Base-by-base conservation (phyloP, 2,888 invertebrate genomes). In the Alloplasta piceator region DNA sequence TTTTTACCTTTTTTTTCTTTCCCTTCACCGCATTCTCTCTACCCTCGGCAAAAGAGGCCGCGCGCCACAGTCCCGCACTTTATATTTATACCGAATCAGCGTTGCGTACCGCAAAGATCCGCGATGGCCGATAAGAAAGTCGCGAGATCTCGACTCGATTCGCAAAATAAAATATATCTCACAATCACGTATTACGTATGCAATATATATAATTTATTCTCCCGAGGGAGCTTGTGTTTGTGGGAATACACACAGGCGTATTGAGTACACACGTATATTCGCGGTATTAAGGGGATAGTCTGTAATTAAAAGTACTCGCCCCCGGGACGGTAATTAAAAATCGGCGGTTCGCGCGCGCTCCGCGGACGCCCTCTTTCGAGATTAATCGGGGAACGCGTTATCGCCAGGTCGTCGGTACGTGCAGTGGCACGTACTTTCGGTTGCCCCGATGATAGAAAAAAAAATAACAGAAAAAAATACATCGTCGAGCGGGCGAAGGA, bases 381-480 rank as follows among this genome's bases (percentile, higher is more conserved):
- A 82, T 82, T 82, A 82, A 82, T 82, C 82, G 75, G 58, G 63
- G 82, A 75, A 67, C 75, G 78, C 82, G 75, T 82, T 82, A 82
- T 82, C 82, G 74, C 75, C 60, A 46, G 72, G 66, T 74, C 61
- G 74, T 75, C 81, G 74, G 70, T 81, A 78, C 78, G 75, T 82
- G 82, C 82, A 56, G 71, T 68, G 71, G 82, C 82, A 82, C 78
- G 78, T 81, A 81, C 70, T 61, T 76, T 67, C 67, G 61, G 71
- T 78, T 78, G 81, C 39, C 48, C 56, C 61, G 61, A 52, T 50
- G 74, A 75, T 78, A 63, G 78, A 70, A 67, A 75, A 55, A 63
- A 52, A 50, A 7, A 58, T 38, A 39, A 58, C 66, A 70, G 58
- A 50, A 58, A 48, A 55, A 39, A 16, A 16, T n/a, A 52, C 39